Base-by-base conservation (phyloP, 2,113 vertebrate genomes). In the Chelonoidis abingdonii region DNA sequence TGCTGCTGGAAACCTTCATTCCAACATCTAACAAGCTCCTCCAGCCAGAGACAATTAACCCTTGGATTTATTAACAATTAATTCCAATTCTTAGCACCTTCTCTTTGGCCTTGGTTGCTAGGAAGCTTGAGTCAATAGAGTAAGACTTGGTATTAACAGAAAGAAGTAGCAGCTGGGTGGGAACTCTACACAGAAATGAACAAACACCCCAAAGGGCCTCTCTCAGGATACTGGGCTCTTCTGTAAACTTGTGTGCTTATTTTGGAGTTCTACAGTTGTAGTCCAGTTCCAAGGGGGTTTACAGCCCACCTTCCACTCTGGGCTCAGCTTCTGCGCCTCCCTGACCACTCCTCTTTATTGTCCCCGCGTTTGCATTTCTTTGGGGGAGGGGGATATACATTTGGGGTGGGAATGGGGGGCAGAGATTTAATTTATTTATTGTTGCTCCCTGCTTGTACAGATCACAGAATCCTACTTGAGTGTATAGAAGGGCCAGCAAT, bases 101-200 rank as follows among this genome's bases (percentile, higher is more conserved):
- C 89, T 89, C 90, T 78, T 50, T 97, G 93, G 94, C 93, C 90
- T 89, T 95, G 92, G 96, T 97, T 97, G 97, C 96, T 97, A 96
- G 94, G 97, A 94, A 88, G 41, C 79, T 62, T 78, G 25, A 94
- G 84, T 95, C 87, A 95, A 96, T 81, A 97, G 31, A 89, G 57
- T 91, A 88, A 89, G 95, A 84, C 83, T 50, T 65, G 91, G 81
- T 97, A 97, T 97, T 95, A 97, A 95, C 96, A 97, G 96, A 95
- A 97, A 92, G 96, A 89, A 59, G 29, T 84, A 95, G 89, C 96
- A 97, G 95, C 96, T 97, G 96, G 65, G 84, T 87, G 72, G 50
- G 79, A 94, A 50, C 65, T 83, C 90, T 72, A 31, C 52, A 49
- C 0, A 0, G 44, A 83, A 72, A 3, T 0, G 83, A 59, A 41